Evolutionary conservation across 2,797 vertebrate species (phyloP).

Genomic region (Melanotaenia pygmaea): DNA sequence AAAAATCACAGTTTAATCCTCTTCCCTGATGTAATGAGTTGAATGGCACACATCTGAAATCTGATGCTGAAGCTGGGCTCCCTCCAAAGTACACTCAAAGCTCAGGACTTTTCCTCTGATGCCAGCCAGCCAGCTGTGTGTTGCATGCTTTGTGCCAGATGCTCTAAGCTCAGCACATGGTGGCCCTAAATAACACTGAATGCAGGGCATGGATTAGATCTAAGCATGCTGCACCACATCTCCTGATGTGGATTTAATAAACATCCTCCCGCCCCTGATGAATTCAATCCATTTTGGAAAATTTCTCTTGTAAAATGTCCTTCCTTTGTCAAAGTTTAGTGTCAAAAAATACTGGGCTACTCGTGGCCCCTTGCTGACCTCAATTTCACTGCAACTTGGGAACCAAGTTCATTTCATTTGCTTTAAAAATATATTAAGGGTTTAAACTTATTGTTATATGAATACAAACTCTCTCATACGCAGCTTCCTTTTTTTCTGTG

Average conservation of each 20-base stretch:
- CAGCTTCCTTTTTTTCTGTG: conserved; percentile 24
- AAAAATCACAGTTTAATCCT: conserved; percentile 72
- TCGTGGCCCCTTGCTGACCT: conserved; percentile 4
- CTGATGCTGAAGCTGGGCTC: conserved; percentile 59
- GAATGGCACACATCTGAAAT: conserved; percentile 67
- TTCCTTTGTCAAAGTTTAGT: too few relatives aligned
- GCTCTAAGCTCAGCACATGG: conserved; percentile 57
- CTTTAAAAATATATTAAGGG: not conserved
- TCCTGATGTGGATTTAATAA: conserved; percentile 14
- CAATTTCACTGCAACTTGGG: conserved; percentile 1
- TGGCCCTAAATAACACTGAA: conserved; percentile 49
- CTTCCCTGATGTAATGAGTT: conserved; percentile 64
- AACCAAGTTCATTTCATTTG: not conserved
- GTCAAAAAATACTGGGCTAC: not conserved
- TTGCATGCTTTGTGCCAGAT: conserved; percentile 58
- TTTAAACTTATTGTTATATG: not conserved
- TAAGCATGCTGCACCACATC: conserved; percentile 24
- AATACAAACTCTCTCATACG: not conserved
- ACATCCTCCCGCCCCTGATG: not conserved
- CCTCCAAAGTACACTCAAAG: conserved; percentile 61
- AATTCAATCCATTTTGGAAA: conserved; percentile 27
- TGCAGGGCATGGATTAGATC: conserved; percentile 55
- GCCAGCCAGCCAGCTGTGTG: conserved; percentile 67
- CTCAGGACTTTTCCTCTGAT: conserved; percentile 57
- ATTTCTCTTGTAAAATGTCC: conserved; percentile 17